phyloP scores from a whole-genome alignment of 2,797 vertebrate genomes.

The Helicolenus hilgendorfi region DNA sequence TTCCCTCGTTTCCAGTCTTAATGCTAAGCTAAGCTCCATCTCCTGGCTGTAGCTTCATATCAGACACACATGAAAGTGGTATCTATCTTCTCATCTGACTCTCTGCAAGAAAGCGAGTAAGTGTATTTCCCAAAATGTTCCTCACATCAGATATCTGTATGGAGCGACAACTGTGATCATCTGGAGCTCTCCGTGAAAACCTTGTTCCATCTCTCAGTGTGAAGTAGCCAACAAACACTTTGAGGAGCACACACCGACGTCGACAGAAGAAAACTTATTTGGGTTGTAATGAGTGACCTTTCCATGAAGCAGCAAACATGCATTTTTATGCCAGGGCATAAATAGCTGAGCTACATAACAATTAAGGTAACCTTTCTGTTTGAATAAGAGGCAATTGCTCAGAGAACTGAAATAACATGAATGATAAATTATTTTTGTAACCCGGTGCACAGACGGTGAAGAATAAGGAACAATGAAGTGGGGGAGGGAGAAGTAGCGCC shows the following conservation, averaged over 20 bases:
- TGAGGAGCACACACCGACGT: conserved; percentile 62
- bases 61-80: neutral
- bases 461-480: conserved; percentile 83
- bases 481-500: conserved; percentile 78
- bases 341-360: conserved; percentile 93
- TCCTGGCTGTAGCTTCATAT: neutral
- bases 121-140: conserved; percentile 22
- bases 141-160: conserved; percentile 52
- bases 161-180: conserved; percentile 67
- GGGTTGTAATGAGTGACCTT: conserved; percentile 91
- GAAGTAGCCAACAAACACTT: conserved; percentile 81
- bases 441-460: conserved; percentile 82
- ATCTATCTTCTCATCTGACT: neutral
- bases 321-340: conserved; percentile 90
- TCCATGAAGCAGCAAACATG: conserved; percentile 87
- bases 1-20: neutral
- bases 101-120: neutral
- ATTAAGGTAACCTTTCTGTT: conserved; percentile 92
- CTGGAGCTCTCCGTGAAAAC: conserved; percentile 67
- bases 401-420: conserved; percentile 90
- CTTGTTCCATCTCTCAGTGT: conserved; percentile 75
- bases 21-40: neutral
- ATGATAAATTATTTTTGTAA: conserved; percentile 92
- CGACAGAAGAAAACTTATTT: conserved; percentile 83
- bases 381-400: conserved; percentile 91